These are phyloP conservation scores for Brotogeris chrysoptera DNA, from an alignment of 2,797 vertebrate species.

Conservation along the genomic window DNA sequence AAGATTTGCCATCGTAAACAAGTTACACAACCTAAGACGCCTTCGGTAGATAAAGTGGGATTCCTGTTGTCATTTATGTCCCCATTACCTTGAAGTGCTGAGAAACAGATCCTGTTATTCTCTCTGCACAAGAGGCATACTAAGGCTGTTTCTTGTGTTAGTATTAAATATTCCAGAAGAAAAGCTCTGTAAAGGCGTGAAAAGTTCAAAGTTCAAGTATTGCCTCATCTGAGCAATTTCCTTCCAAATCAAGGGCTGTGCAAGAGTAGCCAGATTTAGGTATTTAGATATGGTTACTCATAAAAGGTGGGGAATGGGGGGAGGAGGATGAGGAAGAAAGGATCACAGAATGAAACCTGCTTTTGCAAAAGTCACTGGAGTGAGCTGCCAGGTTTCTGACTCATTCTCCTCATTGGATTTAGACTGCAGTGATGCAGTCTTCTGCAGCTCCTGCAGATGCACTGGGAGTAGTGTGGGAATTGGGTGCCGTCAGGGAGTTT, in stretches of 20 bases:
- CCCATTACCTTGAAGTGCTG: not conserved
- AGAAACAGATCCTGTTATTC: not conserved
- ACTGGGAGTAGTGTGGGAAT: accelerated
- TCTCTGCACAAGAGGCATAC: not conserved
- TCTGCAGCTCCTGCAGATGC: not conserved
- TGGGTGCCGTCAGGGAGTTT: not conserved
- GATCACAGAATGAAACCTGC: not conserved
- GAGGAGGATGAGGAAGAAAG: not conserved
- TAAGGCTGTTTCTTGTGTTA: not conserved
- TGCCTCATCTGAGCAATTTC: not conserved
- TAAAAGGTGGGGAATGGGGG: not conserved
- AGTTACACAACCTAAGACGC: not conserved
- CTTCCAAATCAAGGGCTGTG: not conserved
- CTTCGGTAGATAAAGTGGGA: not conserved
- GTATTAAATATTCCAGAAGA: not conserved
- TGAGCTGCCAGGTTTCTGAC: not conserved
- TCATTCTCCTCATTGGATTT: not conserved
- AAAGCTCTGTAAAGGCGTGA: not conserved
- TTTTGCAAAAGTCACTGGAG: not conserved
- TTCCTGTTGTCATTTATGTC: not conserved
- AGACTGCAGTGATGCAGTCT: not conserved
- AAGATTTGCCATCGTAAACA: not conserved
- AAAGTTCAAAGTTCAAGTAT: not conserved
- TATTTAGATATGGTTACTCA: constrained; percentile 17
- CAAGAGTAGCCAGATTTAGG: not conserved